These are phyloP conservation scores for Microcebus jonahi DNA, from an alignment of 2,113 vertebrate species.

Conservation along the genomic window DNA sequence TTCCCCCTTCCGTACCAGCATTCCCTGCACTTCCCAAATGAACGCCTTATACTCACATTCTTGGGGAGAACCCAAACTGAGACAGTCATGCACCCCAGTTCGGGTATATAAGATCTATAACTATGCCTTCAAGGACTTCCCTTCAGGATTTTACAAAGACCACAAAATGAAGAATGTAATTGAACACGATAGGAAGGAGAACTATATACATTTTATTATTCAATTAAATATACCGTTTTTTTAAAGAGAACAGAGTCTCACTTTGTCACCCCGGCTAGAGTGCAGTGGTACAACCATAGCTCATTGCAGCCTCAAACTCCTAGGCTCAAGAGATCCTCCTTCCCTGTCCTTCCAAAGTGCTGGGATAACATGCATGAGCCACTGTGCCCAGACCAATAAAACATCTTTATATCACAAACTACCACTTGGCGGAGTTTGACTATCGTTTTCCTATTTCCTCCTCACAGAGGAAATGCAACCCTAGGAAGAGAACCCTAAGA, in stretches of 20 bases:
- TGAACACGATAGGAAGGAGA: background rate
- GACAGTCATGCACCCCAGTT: background rate
- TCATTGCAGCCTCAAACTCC: too few species aligned
- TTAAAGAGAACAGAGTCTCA: too few species aligned
- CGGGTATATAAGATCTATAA: background rate
- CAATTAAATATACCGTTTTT: too few species aligned
- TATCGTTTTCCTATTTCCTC: background rate
- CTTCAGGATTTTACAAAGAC: background rate
- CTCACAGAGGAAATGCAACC: background rate
- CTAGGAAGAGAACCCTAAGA: background rate
- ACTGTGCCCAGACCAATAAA: too few species aligned
- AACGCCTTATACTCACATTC: background rate
- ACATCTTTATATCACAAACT: background rate
- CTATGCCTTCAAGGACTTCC: background rate
- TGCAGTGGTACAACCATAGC: too few species aligned
- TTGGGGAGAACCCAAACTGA: background rate
- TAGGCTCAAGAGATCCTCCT: too few species aligned
- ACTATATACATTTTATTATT: background rate
- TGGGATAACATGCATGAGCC: too few species aligned
- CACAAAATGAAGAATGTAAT: background rate
- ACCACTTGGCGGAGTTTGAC: background rate
- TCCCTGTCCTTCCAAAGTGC: too few species aligned
- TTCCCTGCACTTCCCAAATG: background rate
- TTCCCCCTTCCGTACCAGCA: background rate
- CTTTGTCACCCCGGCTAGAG: too few species aligned